Evolutionary conservation across 2,797 vertebrate genomes (phyloP), one percentile per base, ranked within the genome.

Genomic region (Xyrichtys novacula): DNA sequence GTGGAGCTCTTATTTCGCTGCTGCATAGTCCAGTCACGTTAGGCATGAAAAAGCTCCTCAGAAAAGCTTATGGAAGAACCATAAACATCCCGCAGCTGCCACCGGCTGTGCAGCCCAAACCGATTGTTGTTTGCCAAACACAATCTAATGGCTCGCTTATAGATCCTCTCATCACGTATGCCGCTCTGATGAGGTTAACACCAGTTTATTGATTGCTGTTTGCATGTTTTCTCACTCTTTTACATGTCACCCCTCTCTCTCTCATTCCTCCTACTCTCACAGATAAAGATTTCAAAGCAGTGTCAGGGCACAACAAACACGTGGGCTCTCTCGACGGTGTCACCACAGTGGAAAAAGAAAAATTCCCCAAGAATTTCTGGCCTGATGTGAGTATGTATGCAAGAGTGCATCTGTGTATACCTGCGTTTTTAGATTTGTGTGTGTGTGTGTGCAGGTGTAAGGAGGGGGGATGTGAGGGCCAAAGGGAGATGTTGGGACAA

Each of bases 361-460:
- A 94, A 90, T 92, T 96, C 71, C 89, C 93, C 31, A 95, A 95
- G 88, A 89, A 87, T 88, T 95, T 96, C 87, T 96, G 94, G 90
- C 88, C 93, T 31, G 93, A 95, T 85, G 94, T 95, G 85, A 93
- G 93, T 94, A 77, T 86, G 53, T 47, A 56, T 81, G 64, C 59
- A 64, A 53, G 44, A 65, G 32, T 68, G 66, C 47, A 54, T 76
- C 26, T 71, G 58, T 72, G 53, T 63, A 20, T 63, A 65, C 50
- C 3, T 67, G 17, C 22, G n/a, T 65, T 7, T 69, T 32, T 69
- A 0, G 55, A 26, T 69, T 76, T 67, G 53, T 52, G 46, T 60
- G 54, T 65, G 23, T 72, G 76, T 61, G 40, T 53, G 71, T 61
- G 34, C 2, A 4, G 3, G 62, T 66, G 48, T 50, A 20, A 34